Base-by-base conservation (phyloP, 1,140 invertebrate genomes). In the Drosophila chauvacae region DNA sequence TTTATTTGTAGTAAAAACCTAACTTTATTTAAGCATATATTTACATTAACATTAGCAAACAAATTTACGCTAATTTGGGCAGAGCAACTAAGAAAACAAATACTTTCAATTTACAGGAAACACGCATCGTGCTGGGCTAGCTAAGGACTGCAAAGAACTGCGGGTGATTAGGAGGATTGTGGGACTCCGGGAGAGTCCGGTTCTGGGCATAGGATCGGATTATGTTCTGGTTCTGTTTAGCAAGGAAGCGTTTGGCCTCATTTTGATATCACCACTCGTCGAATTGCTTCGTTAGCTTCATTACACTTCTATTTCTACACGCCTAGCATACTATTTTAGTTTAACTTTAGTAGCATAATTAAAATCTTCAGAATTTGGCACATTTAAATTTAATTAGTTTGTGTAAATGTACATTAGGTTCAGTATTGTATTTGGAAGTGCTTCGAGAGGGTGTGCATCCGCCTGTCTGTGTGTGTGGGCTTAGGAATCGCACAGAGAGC, bases 401-500 rank as follows among this genome's bases (percentile, higher is more conserved):
- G 39, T 61, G 42, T 78, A 79, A 74, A 74, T 86, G 62, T 85
- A 77, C 66, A 78, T 66, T 60, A 61, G 64, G 56, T 88, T 87
- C 81, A 90, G 85, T 90, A 85, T 90, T 79, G 55, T 70, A 73
- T 88, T 81, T 90, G 86, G 75, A 84, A 81, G 74, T 90, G 85
- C 77, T 81, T 68, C 64, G 59, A 72, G 58, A 57, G 75, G 60
- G 42, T 55, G 71, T 75, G 42, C 53, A 37, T 48, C 62, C 50
- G 47, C 68, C 26, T 58, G 39, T 79, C 50, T 70, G 60, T 77
- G 33, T 45, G 63, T 76, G 37, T 33, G 51, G 65, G 78, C 77
- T 55, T 87, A 90, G 85, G 85, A 90, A 90, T 90, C 84, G 85
- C 81, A 87, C 80, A 87, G 85, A 87, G 83, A 87, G 84, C 84